These are phyloP conservation scores for Amphipyra berbera DNA, from an alignment of 2,888 invertebrate species.

Conservation along the genomic window DNA sequence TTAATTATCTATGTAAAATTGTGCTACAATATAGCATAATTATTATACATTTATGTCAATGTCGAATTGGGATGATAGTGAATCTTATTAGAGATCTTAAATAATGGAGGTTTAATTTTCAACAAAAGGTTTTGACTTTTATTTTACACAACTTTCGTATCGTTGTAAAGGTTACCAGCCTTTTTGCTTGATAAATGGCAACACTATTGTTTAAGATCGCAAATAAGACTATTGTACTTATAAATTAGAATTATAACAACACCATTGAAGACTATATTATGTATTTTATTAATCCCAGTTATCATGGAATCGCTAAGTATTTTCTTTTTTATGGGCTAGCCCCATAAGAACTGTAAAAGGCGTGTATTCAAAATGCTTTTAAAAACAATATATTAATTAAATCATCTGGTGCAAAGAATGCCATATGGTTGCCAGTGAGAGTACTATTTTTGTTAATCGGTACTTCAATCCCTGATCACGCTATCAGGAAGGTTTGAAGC, in stretches of 20 bases:
- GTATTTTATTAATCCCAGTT: slow-evolving; percentile 23
- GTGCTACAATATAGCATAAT: slow-evolving; percentile 16
- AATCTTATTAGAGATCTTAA: slow-evolving; percentile 24
- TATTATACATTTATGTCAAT: slow-evolving; percentile 11
- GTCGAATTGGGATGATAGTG: neutral
- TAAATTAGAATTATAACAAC: slow-evolving; percentile 19
- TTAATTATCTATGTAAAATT: slow-evolving; percentile 31
- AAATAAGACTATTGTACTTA: slow-evolving; percentile 42
- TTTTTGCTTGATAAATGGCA: slow-evolving; percentile 7
- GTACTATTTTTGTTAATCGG: slow-evolving; percentile 20
- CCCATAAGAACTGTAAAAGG: slow-evolving; percentile 39
- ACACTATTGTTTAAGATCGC: slow-evolving; percentile 13
- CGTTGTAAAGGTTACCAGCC: too few relatives aligned
- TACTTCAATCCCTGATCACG: slow-evolving; percentile 25
- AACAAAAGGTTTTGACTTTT: too few relatives aligned
- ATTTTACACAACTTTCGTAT: too few relatives aligned
- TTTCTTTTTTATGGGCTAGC: slow-evolving; percentile 50
- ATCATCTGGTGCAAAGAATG: slow-evolving; percentile 33
- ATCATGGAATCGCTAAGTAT: slow-evolving; percentile 7
- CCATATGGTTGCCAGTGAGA: slow-evolving; percentile 34
- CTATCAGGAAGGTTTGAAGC: slow-evolving; percentile 24
- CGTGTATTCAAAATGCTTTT: neutral
- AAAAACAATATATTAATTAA: slow-evolving; percentile 13
- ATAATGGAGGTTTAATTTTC: neutral
- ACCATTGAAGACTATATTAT: slow-evolving; percentile 14